Conservation (phyloP, 2,888 invertebrate species). For the Byasa hedistus region DNA sequence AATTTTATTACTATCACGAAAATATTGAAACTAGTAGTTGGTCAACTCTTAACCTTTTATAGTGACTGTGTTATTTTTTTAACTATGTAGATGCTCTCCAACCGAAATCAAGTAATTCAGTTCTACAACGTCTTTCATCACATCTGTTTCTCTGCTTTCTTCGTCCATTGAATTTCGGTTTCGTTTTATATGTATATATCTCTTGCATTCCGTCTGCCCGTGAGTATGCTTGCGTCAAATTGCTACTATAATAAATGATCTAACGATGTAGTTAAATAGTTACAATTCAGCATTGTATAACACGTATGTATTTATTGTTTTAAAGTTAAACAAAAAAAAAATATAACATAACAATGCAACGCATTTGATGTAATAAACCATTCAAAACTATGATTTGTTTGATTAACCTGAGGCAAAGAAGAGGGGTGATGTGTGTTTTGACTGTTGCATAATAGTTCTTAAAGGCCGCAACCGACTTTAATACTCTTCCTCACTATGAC, state of each 20-base stretch:
- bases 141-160: background rate
- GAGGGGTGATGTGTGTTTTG: background rate
- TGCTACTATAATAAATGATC: constrained; percentile 34
- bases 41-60: too few relatives aligned
- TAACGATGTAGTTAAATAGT: constrained; percentile 41
- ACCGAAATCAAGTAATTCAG: background rate
- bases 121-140: background rate
- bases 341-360: constrained; percentile 64
- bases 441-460: too few relatives aligned
- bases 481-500: too few relatives aligned
- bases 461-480: too few relatives aligned
- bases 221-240: constrained; percentile 18
- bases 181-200: background rate
- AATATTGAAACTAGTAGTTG: too few relatives aligned
- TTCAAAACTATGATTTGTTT: constrained; percentile 45
- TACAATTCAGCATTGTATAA: constrained; percentile 60
- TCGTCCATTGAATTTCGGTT: background rate
- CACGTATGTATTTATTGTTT: constrained; percentile 72
- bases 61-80: too few relatives aligned
- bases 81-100: too few relatives aligned
- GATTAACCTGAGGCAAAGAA: constrained; percentile 2
- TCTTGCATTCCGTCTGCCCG: background rate
- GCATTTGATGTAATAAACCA: constrained; percentile 78
- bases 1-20: too few relatives aligned
- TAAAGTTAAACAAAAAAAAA: constrained; percentile 36